Conservation (phyloP, 2,888 invertebrate genomes). For the Colletes collaris region DNA sequence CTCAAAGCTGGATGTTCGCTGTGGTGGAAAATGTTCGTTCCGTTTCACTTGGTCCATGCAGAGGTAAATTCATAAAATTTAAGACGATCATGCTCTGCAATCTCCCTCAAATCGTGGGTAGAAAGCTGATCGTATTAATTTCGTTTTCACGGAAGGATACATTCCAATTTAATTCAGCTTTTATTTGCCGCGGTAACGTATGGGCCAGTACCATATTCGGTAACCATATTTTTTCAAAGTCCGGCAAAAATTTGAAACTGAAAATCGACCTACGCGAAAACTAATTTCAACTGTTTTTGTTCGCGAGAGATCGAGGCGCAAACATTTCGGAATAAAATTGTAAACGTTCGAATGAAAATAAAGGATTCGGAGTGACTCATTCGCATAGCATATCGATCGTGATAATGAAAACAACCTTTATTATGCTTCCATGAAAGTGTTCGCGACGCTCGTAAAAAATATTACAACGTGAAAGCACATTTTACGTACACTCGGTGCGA, state of each 20-base stretch:
- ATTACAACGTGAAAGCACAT: conserved; percentile 43
- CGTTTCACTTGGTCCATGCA: conserved; percentile 28
- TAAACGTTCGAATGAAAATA: not conserved
- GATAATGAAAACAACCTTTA: not conserved
- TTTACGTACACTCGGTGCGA: not conserved
- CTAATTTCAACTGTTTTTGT: no score
- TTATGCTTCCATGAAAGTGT: not conserved
- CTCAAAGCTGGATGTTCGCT: conserved; percentile 12
- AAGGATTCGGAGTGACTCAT: not conserved
- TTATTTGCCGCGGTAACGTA: not conserved
- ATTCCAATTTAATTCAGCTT: no score
- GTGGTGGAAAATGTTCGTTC: conserved; percentile 39
- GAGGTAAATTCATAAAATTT: conserved; percentile 25
- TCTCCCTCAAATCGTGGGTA: conserved; percentile 1
- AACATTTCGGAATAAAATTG: not conserved
- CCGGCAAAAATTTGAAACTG: not conserved
- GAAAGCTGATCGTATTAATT: conserved; percentile 36
- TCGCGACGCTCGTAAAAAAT: conserved; percentile 27
- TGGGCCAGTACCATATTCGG: not conserved
- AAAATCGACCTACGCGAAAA: not conserved
- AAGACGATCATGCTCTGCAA: not conserved
- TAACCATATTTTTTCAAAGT: not conserved
- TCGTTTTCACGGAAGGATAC: conserved; percentile 1
- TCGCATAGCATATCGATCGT: not conserved
- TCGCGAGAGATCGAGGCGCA: not conserved